These are phyloP conservation scores for Dugesia japonica DNA, from an alignment of 2,888 invertebrate genomes.

Conservation along the genomic window DNA sequence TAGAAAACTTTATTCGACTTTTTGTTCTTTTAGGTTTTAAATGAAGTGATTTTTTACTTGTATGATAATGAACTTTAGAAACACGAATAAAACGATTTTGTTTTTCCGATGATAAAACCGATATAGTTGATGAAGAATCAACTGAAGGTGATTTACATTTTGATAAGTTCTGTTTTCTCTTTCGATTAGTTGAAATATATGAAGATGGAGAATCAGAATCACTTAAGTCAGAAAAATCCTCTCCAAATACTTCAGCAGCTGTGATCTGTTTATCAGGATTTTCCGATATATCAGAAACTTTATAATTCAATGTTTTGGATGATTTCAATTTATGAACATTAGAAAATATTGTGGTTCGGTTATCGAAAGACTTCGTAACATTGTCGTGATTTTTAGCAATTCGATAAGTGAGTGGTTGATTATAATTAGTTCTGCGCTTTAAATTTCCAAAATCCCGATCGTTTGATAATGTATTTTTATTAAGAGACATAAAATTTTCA, in stretches of 20 bases:
- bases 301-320: not conserved
- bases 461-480: not conserved
- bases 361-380: not conserved
- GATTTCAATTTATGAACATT: constrained; percentile 12
- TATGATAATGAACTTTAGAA: constrained; percentile 1
- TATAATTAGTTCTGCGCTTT: not conserved
- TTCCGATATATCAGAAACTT: not conserved
- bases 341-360: not conserved
- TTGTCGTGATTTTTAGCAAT: not conserved
- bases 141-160: constrained; percentile 1
- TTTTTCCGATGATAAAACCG: constrained; percentile 4
- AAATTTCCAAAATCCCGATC: not conserved
- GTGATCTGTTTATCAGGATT: not conserved
- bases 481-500: not conserved
- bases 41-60: not conserved
- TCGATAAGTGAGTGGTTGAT: not conserved
- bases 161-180: not conserved
- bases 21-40: not conserved
- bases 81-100: constrained; percentile 10
- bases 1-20: constrained; percentile 6
- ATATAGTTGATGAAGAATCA: constrained; percentile 13
- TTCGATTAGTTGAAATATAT: not conserved
- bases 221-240: constrained; percentile 1
- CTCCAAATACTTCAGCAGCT: constrained; percentile 2
- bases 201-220: not conserved